These are phyloP conservation scores for Psylliodes chrysocephalus DNA, from an alignment of 2,888 invertebrate genomes.

Conservation along the genomic window DNA sequence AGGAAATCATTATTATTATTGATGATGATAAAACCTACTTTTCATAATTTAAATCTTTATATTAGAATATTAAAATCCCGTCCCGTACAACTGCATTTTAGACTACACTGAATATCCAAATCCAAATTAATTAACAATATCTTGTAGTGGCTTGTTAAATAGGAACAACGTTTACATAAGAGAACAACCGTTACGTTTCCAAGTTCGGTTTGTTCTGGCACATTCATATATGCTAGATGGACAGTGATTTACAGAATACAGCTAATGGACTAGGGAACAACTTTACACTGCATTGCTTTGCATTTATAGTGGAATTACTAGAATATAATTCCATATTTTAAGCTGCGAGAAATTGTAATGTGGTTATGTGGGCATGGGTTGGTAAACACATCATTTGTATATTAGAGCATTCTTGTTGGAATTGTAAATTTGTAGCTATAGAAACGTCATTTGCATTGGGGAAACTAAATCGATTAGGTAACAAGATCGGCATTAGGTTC, in stretches of 20 bases:
- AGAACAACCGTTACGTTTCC: slow-evolving; percentile 20
- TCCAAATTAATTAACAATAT: slow-evolving; percentile 19
- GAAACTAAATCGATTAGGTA: too few species aligned
- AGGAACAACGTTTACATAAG: slow-evolving; percentile 17
- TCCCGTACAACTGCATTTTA: too few species aligned
- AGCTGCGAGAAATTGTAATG: neutral
- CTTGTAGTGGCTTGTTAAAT: slow-evolving; percentile 24
- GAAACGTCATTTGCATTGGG: too few species aligned
- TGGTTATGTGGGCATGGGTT: neutral
- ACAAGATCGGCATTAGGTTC: too few species aligned
- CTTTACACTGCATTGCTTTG: neutral
- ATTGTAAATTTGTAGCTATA: too few species aligned
- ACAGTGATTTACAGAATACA: slow-evolving; percentile 18
- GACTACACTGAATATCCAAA: slow-evolving; percentile 12
- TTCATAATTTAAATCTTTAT: too few species aligned
- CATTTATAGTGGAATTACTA: neutral
- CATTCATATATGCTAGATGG: slow-evolving; percentile 24
- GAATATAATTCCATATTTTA: neutral
- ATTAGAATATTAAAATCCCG: too few species aligned
- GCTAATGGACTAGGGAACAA: slow-evolving; percentile 8
- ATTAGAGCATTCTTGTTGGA: too few species aligned
- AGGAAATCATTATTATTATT: too few species aligned
- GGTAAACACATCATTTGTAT: too few species aligned
- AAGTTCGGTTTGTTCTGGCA: slow-evolving; percentile 19
- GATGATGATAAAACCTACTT: too few species aligned